These are phyloP conservation scores for Thaleichthys pacificus DNA, from an alignment of 2,797 vertebrate species.

Conservation along the genomic window DNA sequence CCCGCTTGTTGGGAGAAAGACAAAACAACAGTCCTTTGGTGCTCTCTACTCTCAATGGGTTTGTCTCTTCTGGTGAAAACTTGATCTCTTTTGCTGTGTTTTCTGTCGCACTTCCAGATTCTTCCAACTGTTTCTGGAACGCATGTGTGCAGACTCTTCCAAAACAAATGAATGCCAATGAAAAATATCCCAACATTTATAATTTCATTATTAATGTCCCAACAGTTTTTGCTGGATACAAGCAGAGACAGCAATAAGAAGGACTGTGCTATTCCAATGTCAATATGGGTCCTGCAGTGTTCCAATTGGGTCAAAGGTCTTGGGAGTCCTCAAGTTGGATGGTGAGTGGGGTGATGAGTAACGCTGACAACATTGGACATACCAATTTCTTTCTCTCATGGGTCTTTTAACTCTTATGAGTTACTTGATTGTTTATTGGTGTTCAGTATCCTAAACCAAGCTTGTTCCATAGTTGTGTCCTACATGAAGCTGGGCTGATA, in stretches of 20 bases:
- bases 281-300: conserved; percentile 32
- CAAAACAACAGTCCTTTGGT: conserved; percentile 12
- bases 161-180: conserved; percentile 26
- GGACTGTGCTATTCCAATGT: conserved; percentile 39
- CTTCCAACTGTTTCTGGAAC: conserved; percentile 26
- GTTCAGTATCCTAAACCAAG: neutral
- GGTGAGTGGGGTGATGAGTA: no score
- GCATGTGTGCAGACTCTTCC: conserved; percentile 26
- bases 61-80: conserved; percentile 25
- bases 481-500: conserved; percentile 2
- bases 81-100: conserved; percentile 28
- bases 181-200: conserved; percentile 61
- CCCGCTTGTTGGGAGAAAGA: neutral
- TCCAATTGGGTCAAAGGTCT: no score
- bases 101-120: conserved; percentile 23
- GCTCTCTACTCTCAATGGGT: conserved; percentile 7
- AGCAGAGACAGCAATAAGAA: conserved; percentile 41
- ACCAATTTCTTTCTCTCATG: no score
- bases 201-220: conserved; percentile 65
- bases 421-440: neutral
- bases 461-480: neutral
- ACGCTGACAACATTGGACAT: no score
- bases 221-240: conserved; percentile 47
- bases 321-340: no score
- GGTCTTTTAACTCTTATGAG: no score